Percentiles rank a stretch among this genome's conserved stretches.
Conservation (phyloP, 2,888 invertebrate species). For the Boloria selene region DNA sequence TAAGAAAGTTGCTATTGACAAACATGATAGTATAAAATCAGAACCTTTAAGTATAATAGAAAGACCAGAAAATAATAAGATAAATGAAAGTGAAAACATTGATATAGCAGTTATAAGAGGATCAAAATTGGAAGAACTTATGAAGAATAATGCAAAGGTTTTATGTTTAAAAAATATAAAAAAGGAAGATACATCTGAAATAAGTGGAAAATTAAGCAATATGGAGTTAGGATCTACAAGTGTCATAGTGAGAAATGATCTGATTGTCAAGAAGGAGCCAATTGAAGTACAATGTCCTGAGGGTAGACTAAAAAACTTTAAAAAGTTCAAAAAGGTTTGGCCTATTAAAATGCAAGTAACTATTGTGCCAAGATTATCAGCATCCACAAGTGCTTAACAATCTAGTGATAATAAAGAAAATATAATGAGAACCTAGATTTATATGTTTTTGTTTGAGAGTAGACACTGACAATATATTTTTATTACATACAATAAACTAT, state of each 20-base stretch:
- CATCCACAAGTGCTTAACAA: constrained; percentile 4
- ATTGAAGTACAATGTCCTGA: constrained; percentile 46
- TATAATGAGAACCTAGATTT: background rate
- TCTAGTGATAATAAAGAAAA: constrained; percentile 4
- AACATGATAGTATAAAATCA: constrained; percentile 13
- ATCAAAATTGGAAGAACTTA: constrained; percentile 63
- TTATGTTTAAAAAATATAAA: constrained; percentile 51
- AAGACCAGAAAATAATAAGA: constrained; percentile 9
- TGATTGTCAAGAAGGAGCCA: constrained; percentile 69
- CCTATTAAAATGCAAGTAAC: constrained; percentile 66
- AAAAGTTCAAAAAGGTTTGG: constrained; percentile 77
- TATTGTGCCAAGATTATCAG: constrained; percentile 51
- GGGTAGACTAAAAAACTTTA: constrained; percentile 61
- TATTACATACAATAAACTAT: too few species aligned
- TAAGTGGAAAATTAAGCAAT: constrained; percentile 62
- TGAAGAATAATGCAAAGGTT: constrained; percentile 50
- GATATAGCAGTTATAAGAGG: constrained; percentile 63
- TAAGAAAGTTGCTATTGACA: constrained; percentile 35
- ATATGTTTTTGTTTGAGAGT: too few species aligned
- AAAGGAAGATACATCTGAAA: constrained; percentile 57
- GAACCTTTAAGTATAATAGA: constrained; percentile 13
- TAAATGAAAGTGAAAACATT: constrained; percentile 27
- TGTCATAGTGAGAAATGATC: constrained; percentile 58
- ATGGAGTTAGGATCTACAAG: constrained; percentile 66
- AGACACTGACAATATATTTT: too few species aligned